Percentiles rank a stretch among this genome's conserved stretches.
phyloP scores from a whole-genome alignment of 2,888 invertebrate species.

The Eristalinus sepulchralis region DNA sequence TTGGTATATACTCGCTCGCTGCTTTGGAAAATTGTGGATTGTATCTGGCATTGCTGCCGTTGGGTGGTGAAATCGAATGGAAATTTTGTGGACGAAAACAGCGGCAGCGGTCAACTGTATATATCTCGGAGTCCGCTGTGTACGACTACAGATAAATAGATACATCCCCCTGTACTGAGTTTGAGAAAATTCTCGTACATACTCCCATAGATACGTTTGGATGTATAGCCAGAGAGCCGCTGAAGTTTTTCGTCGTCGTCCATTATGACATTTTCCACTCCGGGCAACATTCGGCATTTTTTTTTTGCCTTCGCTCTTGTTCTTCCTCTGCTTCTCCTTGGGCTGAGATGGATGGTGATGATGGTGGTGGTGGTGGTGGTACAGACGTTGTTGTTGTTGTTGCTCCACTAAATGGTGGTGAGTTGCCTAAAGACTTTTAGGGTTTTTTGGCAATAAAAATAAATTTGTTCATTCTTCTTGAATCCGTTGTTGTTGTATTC shows the following conservation, averaged over 20 bases:
- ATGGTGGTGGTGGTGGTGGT: neutral
- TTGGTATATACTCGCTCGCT: conserved; percentile 26
- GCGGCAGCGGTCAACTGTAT: conserved; percentile 56
- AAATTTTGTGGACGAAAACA: conserved; percentile 37
- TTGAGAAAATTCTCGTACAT: conserved; percentile 45
- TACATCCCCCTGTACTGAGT: neutral
- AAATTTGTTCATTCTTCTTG: conserved; percentile 60
- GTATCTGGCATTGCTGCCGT: conserved; percentile 37
- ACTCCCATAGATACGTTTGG: neutral
- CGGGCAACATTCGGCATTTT: conserved; percentile 51
- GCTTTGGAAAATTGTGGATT: conserved; percentile 62
- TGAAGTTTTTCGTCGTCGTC: conserved; percentile 60
- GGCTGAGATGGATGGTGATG: conserved; percentile 39
- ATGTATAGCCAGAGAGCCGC: conserved; percentile 13
- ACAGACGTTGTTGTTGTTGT: conserved; percentile 20
- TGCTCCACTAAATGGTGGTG: conserved; percentile 28
- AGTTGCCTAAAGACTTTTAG: conserved; percentile 58
- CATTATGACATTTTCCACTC: conserved; percentile 69
- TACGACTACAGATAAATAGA: neutral
- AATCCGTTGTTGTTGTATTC: conserved; percentile 24
- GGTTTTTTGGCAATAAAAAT: conserved; percentile 44
- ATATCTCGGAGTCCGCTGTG: conserved; percentile 30
- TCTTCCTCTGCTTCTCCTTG: neutral
- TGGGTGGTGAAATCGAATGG: conserved; percentile 58
- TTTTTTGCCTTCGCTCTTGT: conserved; percentile 9